phyloP scores from a whole-genome alignment of 2,888 invertebrate species.

The Buathra laborator region DNA sequence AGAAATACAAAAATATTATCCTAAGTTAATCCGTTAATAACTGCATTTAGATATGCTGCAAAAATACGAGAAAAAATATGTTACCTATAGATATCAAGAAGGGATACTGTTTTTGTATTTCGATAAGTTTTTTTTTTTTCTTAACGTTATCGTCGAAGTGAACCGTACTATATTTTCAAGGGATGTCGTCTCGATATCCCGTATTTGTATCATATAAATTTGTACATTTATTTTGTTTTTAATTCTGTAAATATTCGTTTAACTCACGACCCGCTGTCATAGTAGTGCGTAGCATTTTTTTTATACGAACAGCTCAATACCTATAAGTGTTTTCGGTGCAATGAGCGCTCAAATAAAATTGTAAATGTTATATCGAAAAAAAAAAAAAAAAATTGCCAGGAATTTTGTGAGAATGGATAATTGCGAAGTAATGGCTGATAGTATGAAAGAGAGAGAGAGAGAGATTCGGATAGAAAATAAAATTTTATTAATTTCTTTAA shows the following conservation, averaged over 20 bases:
- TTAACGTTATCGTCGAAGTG: neutral
- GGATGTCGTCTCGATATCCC: conserved; percentile 3
- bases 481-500: conserved; percentile 47
- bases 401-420: neutral
- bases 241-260: conserved; percentile 62
- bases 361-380: conserved; percentile 17
- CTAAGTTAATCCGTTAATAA: neutral
- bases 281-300: conserved; percentile 32
- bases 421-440: conserved; percentile 14
- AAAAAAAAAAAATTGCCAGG: neutral
- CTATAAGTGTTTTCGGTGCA: conserved; percentile 35
- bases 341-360: conserved; percentile 20
- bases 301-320: conserved; percentile 52
- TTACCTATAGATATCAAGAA: neutral
- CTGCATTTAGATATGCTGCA: neutral
- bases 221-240: conserved; percentile 53
- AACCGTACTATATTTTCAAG: conserved; percentile 21
- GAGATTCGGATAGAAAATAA: conserved; percentile 50
- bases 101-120: conserved; percentile 5
- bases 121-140: neutral
- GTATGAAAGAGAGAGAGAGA: conserved; percentile 28
- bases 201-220: conserved; percentile 59
- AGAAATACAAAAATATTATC: neutral
- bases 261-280: conserved; percentile 34
- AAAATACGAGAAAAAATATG: neutral